Percentiles rank a stretch among this genome's conserved stretches.
These are phyloP conservation scores for Cheilosia urbana DNA, from an alignment of 2,888 invertebrate genomes.

Conservation along the genomic window DNA sequence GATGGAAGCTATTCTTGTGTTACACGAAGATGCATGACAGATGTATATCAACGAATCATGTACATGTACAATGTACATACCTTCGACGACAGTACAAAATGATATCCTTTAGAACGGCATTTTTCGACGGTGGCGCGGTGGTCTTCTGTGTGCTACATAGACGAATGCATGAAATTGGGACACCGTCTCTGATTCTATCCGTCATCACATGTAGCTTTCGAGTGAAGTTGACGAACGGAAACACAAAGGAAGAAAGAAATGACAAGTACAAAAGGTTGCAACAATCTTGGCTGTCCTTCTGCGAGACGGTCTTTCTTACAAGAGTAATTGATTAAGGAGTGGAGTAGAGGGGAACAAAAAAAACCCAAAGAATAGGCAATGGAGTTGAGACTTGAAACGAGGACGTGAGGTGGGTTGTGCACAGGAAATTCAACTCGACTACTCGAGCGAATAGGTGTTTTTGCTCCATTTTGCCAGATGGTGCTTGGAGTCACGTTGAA, in stretches of 20 bases:
- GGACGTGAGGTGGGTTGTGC: neutral
- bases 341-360: neutral
- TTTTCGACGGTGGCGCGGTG: slow-evolving; percentile 10
- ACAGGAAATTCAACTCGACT: neutral
- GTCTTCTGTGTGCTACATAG: neutral
- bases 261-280: slow-evolving; percentile 21
- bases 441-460: neutral
- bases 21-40: slow-evolving; percentile 59
- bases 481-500: neutral
- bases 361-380: neutral
- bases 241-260: slow-evolving; percentile 28
- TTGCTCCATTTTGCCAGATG: neutral
- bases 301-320: neutral
- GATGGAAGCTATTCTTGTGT: slow-evolving; percentile 52
- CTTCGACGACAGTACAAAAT: slow-evolving; percentile 28
- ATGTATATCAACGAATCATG: slow-evolving; percentile 50
- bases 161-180: slow-evolving; percentile 42
- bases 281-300: slow-evolving; percentile 50
- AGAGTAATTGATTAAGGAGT: slow-evolving; percentile 9
- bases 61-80: neutral
- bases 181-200: slow-evolving; percentile 35
- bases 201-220: slow-evolving; percentile 34
- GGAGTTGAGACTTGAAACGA: neutral
- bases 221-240: slow-evolving; percentile 54
- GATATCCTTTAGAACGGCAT: slow-evolving; percentile 25